Conservation (phyloP, 1,140 invertebrate genomes). For the Schlechtendalia chinensis region DNA sequence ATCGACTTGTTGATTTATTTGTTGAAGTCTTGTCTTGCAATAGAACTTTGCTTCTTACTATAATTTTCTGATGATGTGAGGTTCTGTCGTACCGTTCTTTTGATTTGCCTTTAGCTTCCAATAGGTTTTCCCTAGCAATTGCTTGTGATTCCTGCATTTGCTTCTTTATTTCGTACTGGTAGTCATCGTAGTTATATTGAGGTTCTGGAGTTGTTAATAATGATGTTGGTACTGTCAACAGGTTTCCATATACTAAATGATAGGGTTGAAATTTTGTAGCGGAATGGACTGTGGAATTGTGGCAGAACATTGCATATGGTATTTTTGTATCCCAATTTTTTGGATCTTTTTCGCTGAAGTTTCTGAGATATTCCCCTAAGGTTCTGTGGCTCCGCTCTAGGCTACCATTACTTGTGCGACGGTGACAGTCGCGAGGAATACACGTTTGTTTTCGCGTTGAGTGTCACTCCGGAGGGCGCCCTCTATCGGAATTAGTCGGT, state of each 20-base stretch:
- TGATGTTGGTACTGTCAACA: background rate
- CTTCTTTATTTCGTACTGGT: background rate
- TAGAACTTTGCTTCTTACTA: too few relatives aligned
- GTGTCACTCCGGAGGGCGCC: too few relatives aligned
- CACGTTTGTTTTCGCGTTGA: too few relatives aligned
- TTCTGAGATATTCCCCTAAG: constrained; percentile 56
- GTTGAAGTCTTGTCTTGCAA: too few relatives aligned
- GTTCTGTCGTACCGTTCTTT: background rate
- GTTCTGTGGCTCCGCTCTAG: constrained; percentile 55
- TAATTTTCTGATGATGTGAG: too few relatives aligned
- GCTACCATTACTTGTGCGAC: too few relatives aligned
- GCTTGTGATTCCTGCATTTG: background rate
- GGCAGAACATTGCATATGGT: background rate
- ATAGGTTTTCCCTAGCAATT: background rate
- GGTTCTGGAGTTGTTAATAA: background rate
- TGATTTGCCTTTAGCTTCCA: background rate
- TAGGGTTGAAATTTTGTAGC: background rate
- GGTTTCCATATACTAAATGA: background rate
- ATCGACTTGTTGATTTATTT: too few relatives aligned
- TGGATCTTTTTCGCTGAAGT: constrained; percentile 55
- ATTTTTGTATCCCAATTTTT: constrained; percentile 57
- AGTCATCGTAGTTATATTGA: background rate
- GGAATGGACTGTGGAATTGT: background rate
- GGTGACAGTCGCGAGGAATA: too few relatives aligned
- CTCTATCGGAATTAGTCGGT: too few relatives aligned